Base-by-base conservation (phyloP, 2,888 invertebrate species). In the Diploptera punctata region DNA sequence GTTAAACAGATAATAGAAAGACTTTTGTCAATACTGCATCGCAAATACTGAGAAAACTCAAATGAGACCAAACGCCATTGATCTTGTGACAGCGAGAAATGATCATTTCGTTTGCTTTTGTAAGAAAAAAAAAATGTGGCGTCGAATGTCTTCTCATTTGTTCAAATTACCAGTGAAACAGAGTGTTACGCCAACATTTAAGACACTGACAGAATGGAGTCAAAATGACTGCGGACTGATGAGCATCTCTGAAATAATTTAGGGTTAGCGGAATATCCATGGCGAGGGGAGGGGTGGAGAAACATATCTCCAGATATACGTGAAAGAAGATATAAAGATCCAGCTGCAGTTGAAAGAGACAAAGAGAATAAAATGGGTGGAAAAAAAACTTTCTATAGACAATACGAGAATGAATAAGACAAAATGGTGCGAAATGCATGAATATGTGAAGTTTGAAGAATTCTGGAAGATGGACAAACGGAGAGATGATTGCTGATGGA, bases 401-500 rank as follows among this genome's bases (percentile, higher is more conserved):
- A 29, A 31, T 57, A 29, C 16, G 0, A 57, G 52, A 9, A 52
- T 19, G 21, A 21, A 24, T n/a, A 24, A 24, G 26, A 13, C 24
- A 3, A 54, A 24, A 54, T 54, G 57, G 29, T 29, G 29, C 5
- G n/a, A 29, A 57, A 57, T 29, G 18, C 57, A 57, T 7, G 29
- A 57, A 57, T 57, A 57, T 57, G 26, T 29, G 29, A 57, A 18
- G 26, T n/a, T 31, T n/a, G 31, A 57, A 29, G n/a, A n/a, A 1
- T 29, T 16, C 24, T 24, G 26, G 16, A 33, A 10, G n/a, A 24
- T 44, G 65, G 43, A 44, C 65, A 26, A 47, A 65, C 21, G 61
- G 43, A 29, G 26, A 21, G 47, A 65, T 65, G 65, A 65, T 47
- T 65, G 44, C 16, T 65, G 65, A 65, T 65, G 65, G 44, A 65